These are phyloP conservation scores for Cryptoblepharus egeriae DNA, from an alignment of 2,797 vertebrate species.

Conservation along the genomic window DNA sequence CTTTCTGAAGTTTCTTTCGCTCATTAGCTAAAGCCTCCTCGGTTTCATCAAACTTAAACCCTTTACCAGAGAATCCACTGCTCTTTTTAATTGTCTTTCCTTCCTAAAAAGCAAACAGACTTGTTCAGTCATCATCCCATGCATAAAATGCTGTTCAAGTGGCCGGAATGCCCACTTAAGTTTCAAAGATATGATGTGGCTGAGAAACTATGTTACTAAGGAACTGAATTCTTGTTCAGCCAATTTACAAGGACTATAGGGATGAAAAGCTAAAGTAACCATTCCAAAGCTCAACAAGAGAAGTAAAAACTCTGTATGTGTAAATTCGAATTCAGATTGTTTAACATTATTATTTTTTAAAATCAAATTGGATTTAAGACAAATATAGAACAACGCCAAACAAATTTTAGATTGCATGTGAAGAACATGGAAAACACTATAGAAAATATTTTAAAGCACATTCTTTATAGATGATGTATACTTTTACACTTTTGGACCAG, in stretches of 20 bases:
- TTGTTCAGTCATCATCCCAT: slow-evolving; percentile 9
- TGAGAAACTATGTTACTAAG: too few species aligned
- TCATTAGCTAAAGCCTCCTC: slow-evolving; percentile 97
- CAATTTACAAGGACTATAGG: neutral
- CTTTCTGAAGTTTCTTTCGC: slow-evolving; percentile 97
- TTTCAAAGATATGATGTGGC: too few species aligned
- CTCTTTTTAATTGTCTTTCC: slow-evolving; percentile 96
- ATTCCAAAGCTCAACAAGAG: too few species aligned
- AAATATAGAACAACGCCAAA: neutral
- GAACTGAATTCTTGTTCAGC: neutral
- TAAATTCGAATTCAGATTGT: too few species aligned
- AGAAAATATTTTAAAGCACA: neutral
- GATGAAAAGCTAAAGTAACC: neutral
- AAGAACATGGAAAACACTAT: neutral
- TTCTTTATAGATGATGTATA: too few species aligned
- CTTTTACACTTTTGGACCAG: too few species aligned
- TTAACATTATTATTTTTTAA: too few species aligned
- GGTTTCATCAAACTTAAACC: slow-evolving; percentile 98
- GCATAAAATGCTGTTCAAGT: too few species aligned
- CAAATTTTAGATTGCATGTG: neutral
- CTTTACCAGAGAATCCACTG: slow-evolving; percentile 98
- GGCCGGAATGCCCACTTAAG: too few species aligned
- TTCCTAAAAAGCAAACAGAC: slow-evolving; percentile 80
- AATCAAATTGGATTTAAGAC: neutral
- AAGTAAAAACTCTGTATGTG: too few species aligned